phyloP scores from a whole-genome alignment of 2,797 vertebrate genomes.

The Anas capensis region DNA sequence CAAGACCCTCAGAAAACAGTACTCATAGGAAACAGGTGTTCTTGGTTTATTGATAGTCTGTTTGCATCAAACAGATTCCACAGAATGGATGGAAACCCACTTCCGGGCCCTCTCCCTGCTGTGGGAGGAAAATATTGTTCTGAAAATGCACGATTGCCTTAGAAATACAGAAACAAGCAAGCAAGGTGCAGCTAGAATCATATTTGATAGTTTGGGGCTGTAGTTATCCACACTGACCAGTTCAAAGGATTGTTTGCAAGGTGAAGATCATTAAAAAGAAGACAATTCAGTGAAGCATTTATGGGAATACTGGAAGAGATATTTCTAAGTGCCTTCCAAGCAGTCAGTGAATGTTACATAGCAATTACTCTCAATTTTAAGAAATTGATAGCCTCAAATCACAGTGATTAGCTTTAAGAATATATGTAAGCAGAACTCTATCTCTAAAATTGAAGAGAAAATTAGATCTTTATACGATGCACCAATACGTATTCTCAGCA shows the following conservation, averaged over 20 bases:
- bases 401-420: not conserved
- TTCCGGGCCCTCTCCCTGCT: not conserved
- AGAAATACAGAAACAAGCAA: not conserved
- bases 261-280: not conserved
- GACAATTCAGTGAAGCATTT: not conserved
- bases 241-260: not conserved
- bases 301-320: not conserved
- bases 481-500: not conserved
- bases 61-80: not conserved
- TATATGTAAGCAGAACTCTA: not conserved
- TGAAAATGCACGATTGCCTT: not conserved
- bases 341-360: not conserved
- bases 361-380: not conserved
- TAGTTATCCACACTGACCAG: not conserved
- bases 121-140: not conserved
- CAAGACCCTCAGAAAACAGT: not conserved
- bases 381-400: not conserved
- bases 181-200: not conserved
- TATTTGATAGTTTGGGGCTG: not conserved
- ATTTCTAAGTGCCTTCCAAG: not conserved
- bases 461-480: fast-evolving
- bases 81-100: fast-evolving
- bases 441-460: not conserved
- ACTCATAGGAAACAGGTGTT: not conserved
- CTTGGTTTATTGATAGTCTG: not conserved